Evolutionary conservation across 2,888 invertebrate genomes (phyloP), one percentile per base, ranked within the genome.

Genomic region (Isoperla grammatica): DNA sequence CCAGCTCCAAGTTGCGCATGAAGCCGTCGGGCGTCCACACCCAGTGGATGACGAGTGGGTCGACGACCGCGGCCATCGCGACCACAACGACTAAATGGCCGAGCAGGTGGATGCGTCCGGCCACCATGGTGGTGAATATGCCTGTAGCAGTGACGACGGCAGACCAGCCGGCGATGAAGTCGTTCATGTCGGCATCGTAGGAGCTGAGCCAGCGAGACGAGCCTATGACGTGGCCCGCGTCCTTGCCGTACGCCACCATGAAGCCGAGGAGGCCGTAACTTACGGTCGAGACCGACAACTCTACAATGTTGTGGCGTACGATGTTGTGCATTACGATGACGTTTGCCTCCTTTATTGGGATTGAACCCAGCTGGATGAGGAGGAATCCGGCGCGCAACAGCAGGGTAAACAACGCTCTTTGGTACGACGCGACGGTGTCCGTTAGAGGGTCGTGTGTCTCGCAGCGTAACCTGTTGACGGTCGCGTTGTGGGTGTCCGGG

Each of bases 31-130:
- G 55, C n/a, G 69, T 68, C 72, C 73, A 73, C 12, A 69, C 65
- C 74, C 74, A 75, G 60, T 72, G 72, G 19, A 75, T 69, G 6
- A 72, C 43, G 2, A 75, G 56, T 0, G 74, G 74, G 59, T 72
- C 71, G 37, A 71, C 55, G 5, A 73, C 4, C 0, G 68, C 69
- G 3, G 71, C 67, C 9, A 71, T 64, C 1, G 74, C 17, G 0
- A 68, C 55, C 4, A 69, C 69, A 37, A 69, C 66, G 39, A 66
- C 63, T 29, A 68, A 64, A 59, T 64, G 69, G 2, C 66, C 72
- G n/a, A 71, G 45, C 12, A 70, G 63, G 42, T 71, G 70, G 13
- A 71, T 64, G 60, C 74, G 66, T 9, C 73, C 75, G 1, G 69
- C 68, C 19, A 72, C 64, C 9, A 68, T 69, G 3, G 69, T 69